phyloP scores from a whole-genome alignment of 2,797 vertebrate genomes.

The Okamejei kenojei region DNA sequence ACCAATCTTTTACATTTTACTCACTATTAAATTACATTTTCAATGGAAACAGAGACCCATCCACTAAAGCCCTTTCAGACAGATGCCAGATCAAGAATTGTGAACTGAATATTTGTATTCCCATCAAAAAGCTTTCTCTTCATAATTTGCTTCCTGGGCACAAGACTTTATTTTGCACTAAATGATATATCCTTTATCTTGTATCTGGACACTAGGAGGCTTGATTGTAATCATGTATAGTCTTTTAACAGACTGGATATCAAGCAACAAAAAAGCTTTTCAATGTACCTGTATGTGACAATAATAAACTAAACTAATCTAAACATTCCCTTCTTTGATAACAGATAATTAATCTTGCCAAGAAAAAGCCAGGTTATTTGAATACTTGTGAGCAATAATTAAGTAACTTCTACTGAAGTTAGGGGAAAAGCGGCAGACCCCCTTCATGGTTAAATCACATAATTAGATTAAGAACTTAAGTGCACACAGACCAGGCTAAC shows the following conservation, averaged over 20 bases:
- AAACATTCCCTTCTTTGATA: not conserved
- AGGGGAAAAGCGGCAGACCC: not conserved
- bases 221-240: too few species aligned
- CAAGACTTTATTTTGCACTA: not conserved
- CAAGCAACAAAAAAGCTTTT: too few species aligned
- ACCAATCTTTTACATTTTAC: conserved; percentile 5
- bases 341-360: not conserved
- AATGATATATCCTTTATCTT: too few species aligned
- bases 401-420: not conserved
- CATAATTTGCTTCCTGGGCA: not conserved
- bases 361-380: not conserved
- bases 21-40: not conserved
- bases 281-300: too few species aligned
- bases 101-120: not conserved
- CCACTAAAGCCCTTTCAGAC: not conserved
- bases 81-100: not conserved
- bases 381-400: not conserved
- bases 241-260: too few species aligned
- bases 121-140: not conserved
- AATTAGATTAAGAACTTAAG: not conserved
- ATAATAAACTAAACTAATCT: too few species aligned
- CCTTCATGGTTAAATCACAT: not conserved
- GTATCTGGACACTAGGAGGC: too few species aligned
- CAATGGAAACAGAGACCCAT: not conserved
- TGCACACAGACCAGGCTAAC: too few species aligned